Evolutionary conservation across 2,888 invertebrate genomes (phyloP), one percentile per base, ranked within the genome.

Genomic region (Physocephala rufipes): DNA sequence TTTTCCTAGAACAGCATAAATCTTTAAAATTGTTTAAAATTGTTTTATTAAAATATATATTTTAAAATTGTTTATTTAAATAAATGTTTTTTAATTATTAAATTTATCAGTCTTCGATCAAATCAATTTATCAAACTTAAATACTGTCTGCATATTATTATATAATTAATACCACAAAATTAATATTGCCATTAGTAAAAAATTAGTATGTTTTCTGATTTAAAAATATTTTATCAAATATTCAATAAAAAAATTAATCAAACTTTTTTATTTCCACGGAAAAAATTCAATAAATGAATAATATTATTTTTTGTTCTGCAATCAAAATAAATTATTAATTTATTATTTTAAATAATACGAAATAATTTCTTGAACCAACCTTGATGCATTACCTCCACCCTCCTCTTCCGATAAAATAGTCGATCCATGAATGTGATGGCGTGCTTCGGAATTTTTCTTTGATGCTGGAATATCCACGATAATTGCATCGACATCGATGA

Each of bases 221-320:
- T 49, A 12, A 13, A n/a, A 12, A 12, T 3, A 49, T 5, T 3
- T 5, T 49, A 13, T 47, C 13, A 24, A 47, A 16, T 15, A 15
- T 24, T 63, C 16, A 1, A 12, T 24, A 13, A 13, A 0, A 47
- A 47, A 47, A 28, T 2, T n/a, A 53, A 19, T 47, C 51, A 68
- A 61, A 24, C 15, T 36, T 49, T 51, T 62, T 61, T 68, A 21
- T 30, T 61, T n/a, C 68, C 68, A 30, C 71, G 66, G 15, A 78
- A 53, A 9, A 78, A 67, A 26, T 72, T 75, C 28, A 78, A 66
- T 1, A 78, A 53, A 45, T 76, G 74, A 15, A 70, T 69, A 21
- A 78, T 69, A 66, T 75, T 76, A 26, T 72, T 71, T 53, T 73
- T 76, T 21, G 76, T 75, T 58, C 69, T 76, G 26, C 55, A 58